Evolutionary conservation across 2,113 vertebrate species (phyloP), one percentile per base, ranked within the genome.

Genomic region (Tetraodon nigroviridis): DNA sequence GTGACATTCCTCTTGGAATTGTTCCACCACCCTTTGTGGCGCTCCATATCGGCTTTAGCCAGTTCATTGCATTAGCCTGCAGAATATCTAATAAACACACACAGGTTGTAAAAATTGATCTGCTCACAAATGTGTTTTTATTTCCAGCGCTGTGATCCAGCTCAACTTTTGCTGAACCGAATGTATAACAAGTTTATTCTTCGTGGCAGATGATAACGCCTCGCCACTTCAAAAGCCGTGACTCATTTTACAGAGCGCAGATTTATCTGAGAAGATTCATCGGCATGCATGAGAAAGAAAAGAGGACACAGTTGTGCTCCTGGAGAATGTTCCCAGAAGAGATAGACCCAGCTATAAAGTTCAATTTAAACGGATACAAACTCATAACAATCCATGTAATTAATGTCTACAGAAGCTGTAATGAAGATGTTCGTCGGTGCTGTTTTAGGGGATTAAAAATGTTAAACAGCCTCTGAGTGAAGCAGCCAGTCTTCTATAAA

Each of bases 61-160:
- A 67, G 78, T 89, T 89, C 86, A 89, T 81, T 80, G 72, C 77
- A 64, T 84, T 85, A 81, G 71, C 74, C 64, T 79, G 60, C 29
- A 46, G 78, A 84, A 86, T 84, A 87, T 84, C 82, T 87, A 82
- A 83, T 84, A 87, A 89, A 88, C 74, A 84, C 68, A 58, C 82
- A 79, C 74, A 81, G 82, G 87, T 83, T 83, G 70, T 88, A 88
- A 89, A 89, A 80, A 88, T 87, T 84, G 84, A 89, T 87, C 83
- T 29, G 64, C 76, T 75, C 60, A 32, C 77, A 79, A 86, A 88
- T 84, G 80, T 84, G 84, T 85, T 89, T 85, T 79, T 61, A 76
- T 84, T 79, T 62, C 51, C 71, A 58, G 37, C 37, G 66, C 64
- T 52, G 68, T 84, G 86, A 86, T 81, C 78, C 83, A 67, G 83